These are phyloP conservation scores for Yasuhikotakia modesta DNA, from an alignment of 2,797 vertebrate species.

Conservation along the genomic window DNA sequence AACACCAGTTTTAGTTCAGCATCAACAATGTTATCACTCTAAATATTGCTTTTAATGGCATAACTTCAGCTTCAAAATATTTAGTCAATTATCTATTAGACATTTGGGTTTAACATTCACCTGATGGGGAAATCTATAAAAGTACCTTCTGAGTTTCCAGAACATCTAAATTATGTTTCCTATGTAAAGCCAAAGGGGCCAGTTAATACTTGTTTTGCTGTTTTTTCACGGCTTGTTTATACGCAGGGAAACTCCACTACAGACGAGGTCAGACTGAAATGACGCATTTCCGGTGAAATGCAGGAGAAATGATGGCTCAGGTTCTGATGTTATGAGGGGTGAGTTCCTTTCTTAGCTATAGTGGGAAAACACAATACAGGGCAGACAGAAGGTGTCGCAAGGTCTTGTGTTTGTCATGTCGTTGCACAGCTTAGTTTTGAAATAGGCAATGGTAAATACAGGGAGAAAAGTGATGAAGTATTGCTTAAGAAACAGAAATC, in stretches of 20 bases:
- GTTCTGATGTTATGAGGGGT: neutral
- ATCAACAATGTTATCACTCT: no score
- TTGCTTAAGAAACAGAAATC: no score
- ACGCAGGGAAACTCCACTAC: neutral
- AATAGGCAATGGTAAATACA: no score
- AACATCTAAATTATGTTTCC: neutral
- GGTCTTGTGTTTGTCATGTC: slow-evolving; percentile 8
- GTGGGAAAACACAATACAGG: slow-evolving; percentile 23
- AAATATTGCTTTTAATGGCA: no score
- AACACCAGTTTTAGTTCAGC: neutral
- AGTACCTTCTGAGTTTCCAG: slow-evolving; percentile 5
- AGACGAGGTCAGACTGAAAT: slow-evolving; percentile 20
- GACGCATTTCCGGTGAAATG: slow-evolving; percentile 52
- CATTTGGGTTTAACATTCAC: no score
- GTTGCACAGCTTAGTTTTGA: neutral
- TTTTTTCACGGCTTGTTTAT: neutral
- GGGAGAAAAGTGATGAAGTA: no score
- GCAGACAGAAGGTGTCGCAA: slow-evolving; percentile 18
- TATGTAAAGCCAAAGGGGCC: no score
- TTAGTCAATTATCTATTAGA: no score
- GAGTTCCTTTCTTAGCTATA: slow-evolving; percentile 30
- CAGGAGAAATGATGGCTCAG: neutral
- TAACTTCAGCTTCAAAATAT: no score
- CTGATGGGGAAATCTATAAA: neutral
- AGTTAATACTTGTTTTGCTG: neutral